Evolutionary conservation across 2,888 invertebrate genomes (phyloP).

Genomic region (Blera fallax): DNA sequence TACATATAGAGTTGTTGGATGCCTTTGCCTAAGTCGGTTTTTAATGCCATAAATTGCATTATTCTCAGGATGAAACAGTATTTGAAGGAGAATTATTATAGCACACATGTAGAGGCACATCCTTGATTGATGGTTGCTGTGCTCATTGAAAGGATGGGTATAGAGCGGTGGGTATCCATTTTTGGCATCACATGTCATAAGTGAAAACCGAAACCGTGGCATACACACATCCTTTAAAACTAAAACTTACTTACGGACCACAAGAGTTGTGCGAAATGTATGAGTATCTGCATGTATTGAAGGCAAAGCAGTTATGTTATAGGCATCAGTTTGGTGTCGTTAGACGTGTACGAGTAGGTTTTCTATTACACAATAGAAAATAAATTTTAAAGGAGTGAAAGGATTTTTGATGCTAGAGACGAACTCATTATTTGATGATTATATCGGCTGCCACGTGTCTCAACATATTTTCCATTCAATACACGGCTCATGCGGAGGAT

Average conservation of each 20-base stretch:
- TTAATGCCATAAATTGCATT: slow-evolving; percentile 71
- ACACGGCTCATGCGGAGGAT: neutral
- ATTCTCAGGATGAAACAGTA: slow-evolving; percentile 62
- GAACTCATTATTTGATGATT: neutral
- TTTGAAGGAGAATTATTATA: slow-evolving; percentile 54
- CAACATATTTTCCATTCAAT: neutral
- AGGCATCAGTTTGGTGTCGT: neutral
- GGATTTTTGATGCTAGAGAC: neutral
- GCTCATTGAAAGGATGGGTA: slow-evolving; percentile 28
- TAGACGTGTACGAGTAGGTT: neutral
- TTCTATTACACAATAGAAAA: slow-evolving; percentile 3
- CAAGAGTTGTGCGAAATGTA: slow-evolving; percentile 11
- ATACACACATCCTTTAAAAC: slow-evolving; percentile 39
- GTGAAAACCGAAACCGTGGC: slow-evolving; percentile 62
- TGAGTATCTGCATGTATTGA: neutral
- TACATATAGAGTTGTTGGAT: neutral
- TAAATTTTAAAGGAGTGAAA: neutral
- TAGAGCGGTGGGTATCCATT: slow-evolving; percentile 21
- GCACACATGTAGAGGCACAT: slow-evolving; percentile 22
- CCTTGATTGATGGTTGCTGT: slow-evolving; percentile 63
- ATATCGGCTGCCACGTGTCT: neutral
- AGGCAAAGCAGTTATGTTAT: neutral
- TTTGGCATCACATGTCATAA: slow-evolving; percentile 65
- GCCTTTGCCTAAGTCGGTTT: slow-evolving; percentile 65
- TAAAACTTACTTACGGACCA: slow-evolving; percentile 24